These are phyloP conservation scores for Pangasius sanitwongsei DNA, from an alignment of 2,797 vertebrate species.

Conservation along the genomic window DNA sequence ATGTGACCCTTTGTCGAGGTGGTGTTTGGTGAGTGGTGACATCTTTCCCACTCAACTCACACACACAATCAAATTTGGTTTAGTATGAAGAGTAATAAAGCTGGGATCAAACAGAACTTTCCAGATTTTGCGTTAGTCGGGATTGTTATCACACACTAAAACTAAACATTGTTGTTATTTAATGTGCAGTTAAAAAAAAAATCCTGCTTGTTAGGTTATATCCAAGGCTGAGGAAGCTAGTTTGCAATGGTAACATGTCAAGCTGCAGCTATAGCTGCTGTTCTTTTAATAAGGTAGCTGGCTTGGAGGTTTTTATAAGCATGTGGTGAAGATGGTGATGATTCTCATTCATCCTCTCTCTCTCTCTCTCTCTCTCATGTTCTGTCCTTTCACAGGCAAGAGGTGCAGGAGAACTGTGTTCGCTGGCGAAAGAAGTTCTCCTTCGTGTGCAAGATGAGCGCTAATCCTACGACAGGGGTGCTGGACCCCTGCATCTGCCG, in stretches of 20 bases:
- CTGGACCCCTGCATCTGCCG: conserved; percentile 91
- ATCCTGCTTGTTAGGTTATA: not conserved
- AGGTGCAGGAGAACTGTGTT: conserved; percentile 94
- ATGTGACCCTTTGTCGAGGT: not conserved
- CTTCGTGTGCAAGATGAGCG: conserved; percentile 93
- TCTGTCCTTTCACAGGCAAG: conserved; percentile 75
- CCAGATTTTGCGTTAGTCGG: not conserved
- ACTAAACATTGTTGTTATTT: not conserved
- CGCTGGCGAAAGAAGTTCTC: conserved; percentile 91
- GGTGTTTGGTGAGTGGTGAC: not conserved
- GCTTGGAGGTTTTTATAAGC: not conserved
- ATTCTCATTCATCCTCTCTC: not conserved
- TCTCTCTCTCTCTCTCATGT: not conserved
- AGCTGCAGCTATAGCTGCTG: not conserved
- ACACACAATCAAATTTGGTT: not conserved
- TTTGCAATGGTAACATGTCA: not conserved
- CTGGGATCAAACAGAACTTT: not conserved
- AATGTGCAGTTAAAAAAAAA: not conserved
- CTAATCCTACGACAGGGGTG: conserved; percentile 85
- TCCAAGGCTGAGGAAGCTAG: not conserved
- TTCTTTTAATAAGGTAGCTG: not conserved
- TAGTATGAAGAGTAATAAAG: too few relatives aligned
- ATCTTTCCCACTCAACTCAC: not conserved
- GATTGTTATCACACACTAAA: not conserved
- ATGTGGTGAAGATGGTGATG: not conserved